These are phyloP conservation scores for Ectropis crepuscularia DNA, from an alignment of 2,888 invertebrate species.

Conservation along the genomic window DNA sequence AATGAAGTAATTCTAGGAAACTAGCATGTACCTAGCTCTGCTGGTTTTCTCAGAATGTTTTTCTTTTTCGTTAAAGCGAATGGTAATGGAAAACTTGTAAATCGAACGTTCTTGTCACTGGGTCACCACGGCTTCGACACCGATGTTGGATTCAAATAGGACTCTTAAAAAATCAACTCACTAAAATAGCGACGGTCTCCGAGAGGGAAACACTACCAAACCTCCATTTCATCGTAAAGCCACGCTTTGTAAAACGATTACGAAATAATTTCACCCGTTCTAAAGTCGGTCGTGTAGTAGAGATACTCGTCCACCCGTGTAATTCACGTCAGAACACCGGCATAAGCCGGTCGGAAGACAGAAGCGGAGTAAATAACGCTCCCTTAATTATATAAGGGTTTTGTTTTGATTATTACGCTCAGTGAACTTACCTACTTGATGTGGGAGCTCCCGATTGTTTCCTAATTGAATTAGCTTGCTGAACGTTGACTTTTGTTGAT, in stretches of 20 bases:
- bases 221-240: conserved; percentile 11
- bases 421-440: conserved; percentile 29
- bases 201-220: conserved; percentile 8
- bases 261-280: conserved; percentile 30
- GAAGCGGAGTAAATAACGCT: conserved; percentile 51
- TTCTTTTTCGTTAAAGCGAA: no score
- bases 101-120: no score
- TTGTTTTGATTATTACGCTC: conserved; percentile 45
- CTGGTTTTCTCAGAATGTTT: no score
- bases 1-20: no score
- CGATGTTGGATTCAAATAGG: no score
- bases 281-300: conserved; percentile 28
- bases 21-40: no score
- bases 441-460: conserved; percentile 22
- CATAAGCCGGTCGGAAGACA: conserved; percentile 53
- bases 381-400: conserved; percentile 43
- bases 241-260: conserved; percentile 32
- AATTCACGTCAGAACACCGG: conserved; percentile 50
- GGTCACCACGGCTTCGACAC: no score
- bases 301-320: conserved; percentile 45
- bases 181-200: not conserved
- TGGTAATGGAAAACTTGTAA: no score
- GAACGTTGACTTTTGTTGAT: conserved; percentile 1
- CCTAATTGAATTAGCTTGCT: conserved; percentile 7
- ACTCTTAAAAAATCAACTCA: not conserved